Percentiles rank a stretch among this genome's conserved stretches.
Evolutionary conservation across 2,888 invertebrate genomes (phyloP).

Genomic region (Polia nebulosa): DNA sequence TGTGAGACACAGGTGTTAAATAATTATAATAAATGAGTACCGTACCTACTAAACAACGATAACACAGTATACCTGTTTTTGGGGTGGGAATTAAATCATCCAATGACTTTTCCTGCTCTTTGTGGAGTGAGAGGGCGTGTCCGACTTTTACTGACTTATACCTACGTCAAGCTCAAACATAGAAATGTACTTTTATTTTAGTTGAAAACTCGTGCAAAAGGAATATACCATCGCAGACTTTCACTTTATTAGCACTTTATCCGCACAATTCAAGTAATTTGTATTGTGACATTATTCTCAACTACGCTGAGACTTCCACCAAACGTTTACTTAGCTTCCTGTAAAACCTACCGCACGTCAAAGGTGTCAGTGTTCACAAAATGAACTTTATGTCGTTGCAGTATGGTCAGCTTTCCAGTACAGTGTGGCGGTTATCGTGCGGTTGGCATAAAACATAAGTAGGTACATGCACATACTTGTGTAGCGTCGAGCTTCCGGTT

Average conservation of each 20-base stretch:
- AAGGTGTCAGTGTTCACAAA: neutral
- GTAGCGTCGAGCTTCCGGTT: conserved; percentile 70
- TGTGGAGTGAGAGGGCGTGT: too few species aligned
- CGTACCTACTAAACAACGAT: too few species aligned
- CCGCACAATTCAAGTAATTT: conserved; percentile 37
- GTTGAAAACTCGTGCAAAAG: conserved; percentile 3
- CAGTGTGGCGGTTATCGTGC: neutral
- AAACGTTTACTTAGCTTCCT: conserved; percentile 65
- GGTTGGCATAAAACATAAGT: conserved; percentile 31
- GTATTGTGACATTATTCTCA: conserved; percentile 48
- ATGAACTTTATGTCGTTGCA: neutral
- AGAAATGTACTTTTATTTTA: neutral
- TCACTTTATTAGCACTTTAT: conserved; percentile 5
- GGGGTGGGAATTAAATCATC: too few species aligned
- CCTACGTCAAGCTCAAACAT: neutral
- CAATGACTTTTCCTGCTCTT: too few species aligned
- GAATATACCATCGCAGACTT: neutral
- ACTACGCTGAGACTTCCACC: conserved; percentile 52
- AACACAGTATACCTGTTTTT: too few species aligned
- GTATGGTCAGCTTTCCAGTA: conserved; percentile 13
- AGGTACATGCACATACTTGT: conserved; percentile 57
- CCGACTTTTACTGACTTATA: too few species aligned
- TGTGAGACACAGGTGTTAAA: too few species aligned
- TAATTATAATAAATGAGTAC: too few species aligned
- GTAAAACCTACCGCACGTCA: neutral